Conservation (phyloP, 1,140 invertebrate genomes). For the Archivesica marissinica region DNA sequence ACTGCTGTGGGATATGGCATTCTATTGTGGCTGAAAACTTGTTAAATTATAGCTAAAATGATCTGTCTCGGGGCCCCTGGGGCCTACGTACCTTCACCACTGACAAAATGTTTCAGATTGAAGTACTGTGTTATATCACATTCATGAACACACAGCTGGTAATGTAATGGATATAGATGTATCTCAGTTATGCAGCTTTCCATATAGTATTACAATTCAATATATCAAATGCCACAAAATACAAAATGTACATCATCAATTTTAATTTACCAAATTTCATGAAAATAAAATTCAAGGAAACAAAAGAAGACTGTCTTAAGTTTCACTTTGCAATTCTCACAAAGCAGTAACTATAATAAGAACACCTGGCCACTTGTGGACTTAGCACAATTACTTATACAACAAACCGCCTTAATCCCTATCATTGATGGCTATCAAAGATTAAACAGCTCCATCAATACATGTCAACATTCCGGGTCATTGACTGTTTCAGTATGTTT, state of each 20-base stretch:
- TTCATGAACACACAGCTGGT: no score
- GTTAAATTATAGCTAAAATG: no score
- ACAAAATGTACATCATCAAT: background rate
- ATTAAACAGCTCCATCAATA: slow-evolving; percentile 16
- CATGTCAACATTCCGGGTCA: background rate
- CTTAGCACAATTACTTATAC: background rate
- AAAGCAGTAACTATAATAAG: slow-evolving; percentile 11
- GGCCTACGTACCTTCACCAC: no score
- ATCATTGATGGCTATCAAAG: background rate
- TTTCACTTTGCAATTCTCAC: slow-evolving; percentile 6
- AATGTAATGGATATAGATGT: no score
- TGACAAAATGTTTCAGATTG: no score
- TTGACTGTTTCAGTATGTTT: slow-evolving; percentile 7
- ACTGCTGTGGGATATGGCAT: no score
- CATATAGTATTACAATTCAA: no score
- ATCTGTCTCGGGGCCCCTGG: no score
- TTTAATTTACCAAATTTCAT: background rate
- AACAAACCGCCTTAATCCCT: slow-evolving; percentile 3
- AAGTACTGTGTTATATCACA: no score
- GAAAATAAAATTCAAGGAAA: background rate
- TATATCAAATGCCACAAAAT: no score
- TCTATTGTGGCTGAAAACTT: no score
- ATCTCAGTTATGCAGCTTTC: no score
- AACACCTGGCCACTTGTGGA: background rate
- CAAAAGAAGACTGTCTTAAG: slow-evolving; percentile 2